phyloP scores from a whole-genome alignment of 2,113 vertebrate species.

The Cettia cetti region DNA sequence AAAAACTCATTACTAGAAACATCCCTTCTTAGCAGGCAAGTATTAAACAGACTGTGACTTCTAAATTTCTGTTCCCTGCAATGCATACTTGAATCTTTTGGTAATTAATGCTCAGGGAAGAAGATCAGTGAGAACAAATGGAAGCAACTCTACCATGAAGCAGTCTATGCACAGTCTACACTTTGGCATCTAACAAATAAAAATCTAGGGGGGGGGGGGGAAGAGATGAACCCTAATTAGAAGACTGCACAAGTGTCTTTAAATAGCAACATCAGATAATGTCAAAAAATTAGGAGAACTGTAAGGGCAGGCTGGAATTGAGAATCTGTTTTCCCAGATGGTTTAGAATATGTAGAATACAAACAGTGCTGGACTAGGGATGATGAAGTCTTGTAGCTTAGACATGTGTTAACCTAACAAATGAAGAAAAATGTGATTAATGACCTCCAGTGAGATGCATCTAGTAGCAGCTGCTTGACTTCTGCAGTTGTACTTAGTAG shows the following conservation, averaged over 20 bases:
- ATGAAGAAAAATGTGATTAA: not conserved
- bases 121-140: not conserved
- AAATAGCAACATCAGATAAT: not conserved
- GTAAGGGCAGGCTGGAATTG: not conserved
- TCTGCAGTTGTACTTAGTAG: not conserved
- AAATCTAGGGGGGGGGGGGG: not conserved
- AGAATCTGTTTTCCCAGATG: not conserved
- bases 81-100: not conserved
- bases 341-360: not conserved
- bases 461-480: not conserved
- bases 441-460: not conserved
- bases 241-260: not conserved
- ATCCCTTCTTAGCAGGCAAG: not conserved
- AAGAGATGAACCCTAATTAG: not conserved
- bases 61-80: not conserved
- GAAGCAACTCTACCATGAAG: not conserved
- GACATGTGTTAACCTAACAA: not conserved
- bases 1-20: not conserved
- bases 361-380: not conserved
- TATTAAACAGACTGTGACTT: not conserved
- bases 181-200: not conserved
- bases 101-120: not conserved
- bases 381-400: not conserved
- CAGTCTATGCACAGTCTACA: not conserved
- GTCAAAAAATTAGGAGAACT: not conserved